Evolutionary conservation across 1,140 invertebrate species (phyloP).

Genomic region (Brachionus asplanchnoidis): DNA sequence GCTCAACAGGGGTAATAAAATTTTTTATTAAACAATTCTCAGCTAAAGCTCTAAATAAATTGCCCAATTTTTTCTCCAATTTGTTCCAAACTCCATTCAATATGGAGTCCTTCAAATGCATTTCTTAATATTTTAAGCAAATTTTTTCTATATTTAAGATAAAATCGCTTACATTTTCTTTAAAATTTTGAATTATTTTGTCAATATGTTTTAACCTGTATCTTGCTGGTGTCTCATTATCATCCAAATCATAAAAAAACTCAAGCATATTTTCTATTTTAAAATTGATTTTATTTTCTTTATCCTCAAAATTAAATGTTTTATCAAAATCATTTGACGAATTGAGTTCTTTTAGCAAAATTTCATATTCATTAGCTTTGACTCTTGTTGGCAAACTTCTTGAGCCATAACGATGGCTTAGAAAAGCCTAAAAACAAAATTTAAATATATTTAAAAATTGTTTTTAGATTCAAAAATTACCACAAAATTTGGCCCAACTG

Average conservation of each 20-base stretch:
- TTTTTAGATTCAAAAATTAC: not conserved
- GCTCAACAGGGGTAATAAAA: not conserved
- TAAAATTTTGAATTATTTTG: too few relatives aligned
- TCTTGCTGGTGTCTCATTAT: too few relatives aligned
- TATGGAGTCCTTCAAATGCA: not conserved
- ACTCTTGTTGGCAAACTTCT: slow-evolving; percentile 60
- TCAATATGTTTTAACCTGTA: too few relatives aligned
- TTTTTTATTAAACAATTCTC: slow-evolving; percentile 19
- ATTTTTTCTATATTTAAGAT: too few relatives aligned
- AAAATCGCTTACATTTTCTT: too few relatives aligned
- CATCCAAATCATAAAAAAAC: too few relatives aligned
- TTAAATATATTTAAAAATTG: not conserved
- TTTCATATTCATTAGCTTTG: not conserved
- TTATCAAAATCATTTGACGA: too few relatives aligned
- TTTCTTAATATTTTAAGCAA: too few relatives aligned
- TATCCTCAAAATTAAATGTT: too few relatives aligned
- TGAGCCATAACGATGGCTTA: slow-evolving; percentile 57
- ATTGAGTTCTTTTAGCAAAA: not conserved
- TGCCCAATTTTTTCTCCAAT: not conserved
- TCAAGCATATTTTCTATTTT: too few relatives aligned
- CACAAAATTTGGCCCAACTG: slow-evolving; percentile 42
- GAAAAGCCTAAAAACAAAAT: not conserved
- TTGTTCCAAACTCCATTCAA: not conserved
- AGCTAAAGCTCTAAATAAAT: slow-evolving; percentile 13
- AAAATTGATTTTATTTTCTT: too few relatives aligned